Evolutionary conservation across 1,140 invertebrate genomes (phyloP).

Genomic region (Habropoda laboriosa): DNA sequence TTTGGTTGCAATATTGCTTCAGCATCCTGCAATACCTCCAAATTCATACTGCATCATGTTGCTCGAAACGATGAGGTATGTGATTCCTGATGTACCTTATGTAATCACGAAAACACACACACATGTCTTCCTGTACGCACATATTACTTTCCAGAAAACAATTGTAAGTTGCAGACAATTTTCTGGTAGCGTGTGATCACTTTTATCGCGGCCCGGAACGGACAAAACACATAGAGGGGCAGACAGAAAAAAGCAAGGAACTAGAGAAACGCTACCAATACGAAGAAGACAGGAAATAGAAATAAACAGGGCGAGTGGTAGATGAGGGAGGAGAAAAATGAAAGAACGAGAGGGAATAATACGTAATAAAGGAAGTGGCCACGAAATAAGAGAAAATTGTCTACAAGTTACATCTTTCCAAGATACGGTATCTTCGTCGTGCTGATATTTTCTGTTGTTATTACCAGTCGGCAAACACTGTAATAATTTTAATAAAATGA

Average conservation of each 20-base stretch:
- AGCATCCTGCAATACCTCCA: background rate
- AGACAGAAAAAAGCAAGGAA: background rate
- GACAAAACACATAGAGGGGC: background rate
- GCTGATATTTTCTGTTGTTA: background rate
- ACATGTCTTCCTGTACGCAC: background rate
- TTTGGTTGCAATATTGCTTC: too few species aligned
- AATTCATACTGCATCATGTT: background rate
- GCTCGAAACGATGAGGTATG: background rate
- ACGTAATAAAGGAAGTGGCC: slow-evolving; percentile 41
- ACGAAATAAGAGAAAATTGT: slow-evolving; percentile 42
- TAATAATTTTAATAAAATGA: slow-evolving; percentile 9
- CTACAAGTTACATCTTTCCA: slow-evolving; percentile 18
- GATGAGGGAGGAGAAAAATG: slow-evolving; percentile 31
- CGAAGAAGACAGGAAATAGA: background rate
- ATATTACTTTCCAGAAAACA: background rate
- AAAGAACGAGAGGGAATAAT: slow-evolving; percentile 35
- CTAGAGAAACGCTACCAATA: background rate
- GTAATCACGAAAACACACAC: too few species aligned
- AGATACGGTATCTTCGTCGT: too few species aligned
- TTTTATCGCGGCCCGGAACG: slow-evolving; percentile 17
- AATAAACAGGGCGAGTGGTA: slow-evolving; percentile 21
- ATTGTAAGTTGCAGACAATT: slow-evolving; percentile 34
- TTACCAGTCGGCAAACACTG: background rate
- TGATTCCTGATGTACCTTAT: background rate
- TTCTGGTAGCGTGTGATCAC: slow-evolving; percentile 21